These are phyloP conservation scores for Anthopleura xanthogrammica DNA, from an alignment of 92 coral and sea anemone genomes.

Conservation along the genomic window DNA sequence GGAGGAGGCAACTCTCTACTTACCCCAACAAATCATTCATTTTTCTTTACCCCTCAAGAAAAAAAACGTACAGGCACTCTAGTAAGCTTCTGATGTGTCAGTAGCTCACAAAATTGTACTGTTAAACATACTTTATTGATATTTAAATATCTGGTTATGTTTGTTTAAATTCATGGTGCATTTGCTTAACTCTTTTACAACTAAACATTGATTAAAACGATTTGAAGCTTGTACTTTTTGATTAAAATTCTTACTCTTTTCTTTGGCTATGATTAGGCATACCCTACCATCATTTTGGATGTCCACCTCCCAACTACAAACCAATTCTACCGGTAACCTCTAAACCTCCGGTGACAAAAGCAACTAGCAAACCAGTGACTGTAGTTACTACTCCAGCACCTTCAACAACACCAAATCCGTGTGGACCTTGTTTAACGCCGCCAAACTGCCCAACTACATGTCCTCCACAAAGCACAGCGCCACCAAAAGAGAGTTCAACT, in stretches of 20 bases:
- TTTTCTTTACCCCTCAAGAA: no score
- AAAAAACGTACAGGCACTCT: no score
- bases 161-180: no score
- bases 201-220: no score
- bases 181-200: no score
- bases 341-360: conserved; percentile 85
- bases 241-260: neutral
- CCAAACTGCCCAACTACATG: conserved; percentile 56
- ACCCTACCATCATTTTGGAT: conserved; percentile 30
- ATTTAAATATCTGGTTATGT: no score
- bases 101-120: no score
- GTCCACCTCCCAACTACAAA: conserved; percentile 68
- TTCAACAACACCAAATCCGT: conserved; percentile 30
- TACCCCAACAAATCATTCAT: no score
- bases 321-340: conserved; percentile 48
- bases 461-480: conserved; percentile 39
- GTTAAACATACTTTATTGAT: no score
- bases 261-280: neutral
- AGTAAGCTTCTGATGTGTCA: no score
- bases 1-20: no score
- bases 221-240: neutral
- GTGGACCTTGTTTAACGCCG: conserved; percentile 59
- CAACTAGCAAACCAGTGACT: conserved; percentile 90
- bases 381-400: conserved; percentile 17
- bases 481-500: neutral